phyloP scores from a whole-genome alignment of 2,113 vertebrate genomes.

The Cebus imitator region DNA sequence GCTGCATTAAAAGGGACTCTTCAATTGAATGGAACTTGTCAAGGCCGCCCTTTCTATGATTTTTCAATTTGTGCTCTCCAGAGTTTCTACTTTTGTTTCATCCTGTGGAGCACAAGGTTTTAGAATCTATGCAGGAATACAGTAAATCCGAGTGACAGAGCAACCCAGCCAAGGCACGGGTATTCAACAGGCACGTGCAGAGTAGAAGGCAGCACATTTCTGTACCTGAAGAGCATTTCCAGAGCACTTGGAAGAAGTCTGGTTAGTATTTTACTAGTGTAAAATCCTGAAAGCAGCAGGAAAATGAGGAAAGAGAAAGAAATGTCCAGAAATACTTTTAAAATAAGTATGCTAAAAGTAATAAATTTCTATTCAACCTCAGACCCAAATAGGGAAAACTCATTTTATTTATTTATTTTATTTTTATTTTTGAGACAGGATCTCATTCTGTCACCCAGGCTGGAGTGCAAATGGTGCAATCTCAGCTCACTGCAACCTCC shows the following conservation, averaged over 20 bases:
- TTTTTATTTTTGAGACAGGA: background rate
- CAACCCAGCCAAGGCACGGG: background rate
- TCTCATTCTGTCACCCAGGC: too few species aligned
- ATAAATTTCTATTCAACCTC: background rate
- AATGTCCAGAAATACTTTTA: slow-evolving; percentile 24
- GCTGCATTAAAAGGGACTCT: slow-evolving; percentile 67
- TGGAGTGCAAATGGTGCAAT: too few species aligned
- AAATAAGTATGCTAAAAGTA: slow-evolving; percentile 6
- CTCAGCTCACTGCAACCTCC: too few species aligned
- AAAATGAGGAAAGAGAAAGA: slow-evolving; percentile 44
- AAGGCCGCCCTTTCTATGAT: slow-evolving; percentile 62
- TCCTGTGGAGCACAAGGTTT: background rate
- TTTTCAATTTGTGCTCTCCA: slow-evolving; percentile 54
- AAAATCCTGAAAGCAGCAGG: background rate
- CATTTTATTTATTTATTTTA: background rate
- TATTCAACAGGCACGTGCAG: background rate
- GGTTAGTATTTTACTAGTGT: background rate
- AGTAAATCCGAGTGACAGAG: background rate
- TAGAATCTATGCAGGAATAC: slow-evolving; percentile 28
- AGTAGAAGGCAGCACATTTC: rapidly evolving
- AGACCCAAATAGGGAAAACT: background rate
- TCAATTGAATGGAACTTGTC: slow-evolving; percentile 61
- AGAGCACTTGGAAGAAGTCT: background rate
- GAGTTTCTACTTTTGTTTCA: slow-evolving; percentile 69
- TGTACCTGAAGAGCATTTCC: background rate